phyloP scores from a whole-genome alignment of 1,140 invertebrate genomes.

The Hyposmocoma kahamanoa region DNA sequence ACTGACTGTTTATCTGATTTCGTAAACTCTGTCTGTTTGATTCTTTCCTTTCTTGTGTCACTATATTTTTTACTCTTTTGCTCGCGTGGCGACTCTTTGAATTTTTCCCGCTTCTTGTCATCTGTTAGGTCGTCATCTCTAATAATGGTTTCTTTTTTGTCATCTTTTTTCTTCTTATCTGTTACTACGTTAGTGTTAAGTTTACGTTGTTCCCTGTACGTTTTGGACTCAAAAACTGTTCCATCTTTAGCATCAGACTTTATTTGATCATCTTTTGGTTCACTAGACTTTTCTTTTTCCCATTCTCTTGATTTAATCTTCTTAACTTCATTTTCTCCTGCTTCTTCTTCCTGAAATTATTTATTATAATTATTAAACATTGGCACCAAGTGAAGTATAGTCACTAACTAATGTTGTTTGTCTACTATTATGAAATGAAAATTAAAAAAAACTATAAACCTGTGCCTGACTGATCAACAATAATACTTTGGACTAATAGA shows the following conservation, averaged over 20 bases:
- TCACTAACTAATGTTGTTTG: too few species aligned
- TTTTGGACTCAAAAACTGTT: slow-evolving; percentile 53
- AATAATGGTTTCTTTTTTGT: slow-evolving; percentile 41
- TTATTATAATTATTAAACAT: not conserved
- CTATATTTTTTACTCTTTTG: slow-evolving; percentile 69
- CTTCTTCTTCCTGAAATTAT: slow-evolving; percentile 60
- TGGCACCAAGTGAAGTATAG: too few species aligned
- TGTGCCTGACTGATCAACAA: too few species aligned
- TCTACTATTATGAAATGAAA: too few species aligned
- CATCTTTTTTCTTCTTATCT: slow-evolving; percentile 62
- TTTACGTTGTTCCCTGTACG: slow-evolving; percentile 58
- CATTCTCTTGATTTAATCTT: slow-evolving; percentile 67
- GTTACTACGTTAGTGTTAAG: slow-evolving; percentile 24
- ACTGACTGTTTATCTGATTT: slow-evolving; percentile 53
- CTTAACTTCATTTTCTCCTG: slow-evolving; percentile 55
- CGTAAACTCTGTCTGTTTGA: slow-evolving; percentile 39
- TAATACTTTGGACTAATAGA: too few species aligned
- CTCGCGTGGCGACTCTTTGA: slow-evolving; percentile 57
- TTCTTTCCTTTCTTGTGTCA: slow-evolving; percentile 64
- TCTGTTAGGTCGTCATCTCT: slow-evolving; percentile 43
- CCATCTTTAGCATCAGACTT: slow-evolving; percentile 46
- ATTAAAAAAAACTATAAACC: too few species aligned
- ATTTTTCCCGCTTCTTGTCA: slow-evolving; percentile 53
- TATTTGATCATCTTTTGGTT: slow-evolving; percentile 64
- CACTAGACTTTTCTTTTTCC: slow-evolving; percentile 63